Evolutionary conservation across 2,113 vertebrate species (phyloP).

Genomic region (Anguilla rostrata): DNA sequence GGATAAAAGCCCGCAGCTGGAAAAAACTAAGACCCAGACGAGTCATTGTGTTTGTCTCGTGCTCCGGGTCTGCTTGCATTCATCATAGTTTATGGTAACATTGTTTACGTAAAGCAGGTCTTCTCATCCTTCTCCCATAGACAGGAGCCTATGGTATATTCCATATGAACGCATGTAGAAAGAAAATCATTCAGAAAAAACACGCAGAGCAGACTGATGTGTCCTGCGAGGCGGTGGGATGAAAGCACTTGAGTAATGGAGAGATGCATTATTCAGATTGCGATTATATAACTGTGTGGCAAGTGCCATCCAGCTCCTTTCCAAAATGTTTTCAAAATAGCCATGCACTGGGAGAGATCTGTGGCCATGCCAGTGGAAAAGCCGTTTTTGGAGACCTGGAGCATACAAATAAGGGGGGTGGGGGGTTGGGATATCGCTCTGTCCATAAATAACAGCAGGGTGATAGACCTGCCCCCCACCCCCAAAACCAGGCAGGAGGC

Average conservation of each 20-base stretch:
- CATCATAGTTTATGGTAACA: neutral
- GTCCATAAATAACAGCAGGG: neutral
- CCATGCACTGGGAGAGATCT: neutral
- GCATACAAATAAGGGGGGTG: neutral
- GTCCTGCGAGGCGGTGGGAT: neutral
- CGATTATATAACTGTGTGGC: neutral
- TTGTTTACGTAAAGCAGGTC: slow-evolving; percentile 4
- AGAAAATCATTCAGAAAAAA: too few species aligned
- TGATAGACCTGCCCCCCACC: too few species aligned
- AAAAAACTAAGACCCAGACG: neutral
- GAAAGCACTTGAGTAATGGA: neutral
- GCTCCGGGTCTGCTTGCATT: neutral
- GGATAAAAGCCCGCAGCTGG: neutral
- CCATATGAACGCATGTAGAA: too few species aligned
- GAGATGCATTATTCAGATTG: neutral
- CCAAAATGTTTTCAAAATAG: neutral
- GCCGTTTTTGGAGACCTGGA: neutral
- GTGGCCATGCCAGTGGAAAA: neutral
- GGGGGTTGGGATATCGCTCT: neutral
- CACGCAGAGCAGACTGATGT: neutral
- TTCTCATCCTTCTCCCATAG: neutral
- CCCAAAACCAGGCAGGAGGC: slow-evolving; percentile 11
- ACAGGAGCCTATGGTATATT: neutral
- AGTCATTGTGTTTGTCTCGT: neutral
- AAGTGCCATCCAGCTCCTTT: neutral